phyloP scores from a whole-genome alignment of 2,113 vertebrate genomes.

The Podarcis cretensis region DNA sequence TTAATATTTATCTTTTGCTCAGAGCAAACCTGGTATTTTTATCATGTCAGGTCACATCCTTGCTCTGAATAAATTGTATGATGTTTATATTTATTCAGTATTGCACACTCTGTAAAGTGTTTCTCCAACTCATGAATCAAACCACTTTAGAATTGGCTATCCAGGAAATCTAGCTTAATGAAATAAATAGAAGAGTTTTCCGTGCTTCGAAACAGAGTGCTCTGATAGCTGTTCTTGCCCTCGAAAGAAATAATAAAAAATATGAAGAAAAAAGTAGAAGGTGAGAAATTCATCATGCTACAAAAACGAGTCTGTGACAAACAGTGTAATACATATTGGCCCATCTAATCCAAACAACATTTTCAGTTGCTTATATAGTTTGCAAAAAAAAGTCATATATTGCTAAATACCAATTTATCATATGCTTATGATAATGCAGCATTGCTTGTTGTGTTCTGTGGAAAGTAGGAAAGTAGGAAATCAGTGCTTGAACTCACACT shows the following conservation, averaged over 20 bases:
- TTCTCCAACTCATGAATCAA: background rate
- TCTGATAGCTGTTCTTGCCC: background rate
- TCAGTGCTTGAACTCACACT: background rate
- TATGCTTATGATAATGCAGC: background rate
- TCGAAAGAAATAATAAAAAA: background rate
- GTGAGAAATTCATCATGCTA: background rate
- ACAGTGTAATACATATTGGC: background rate
- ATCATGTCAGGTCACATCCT: slow-evolving; percentile 22
- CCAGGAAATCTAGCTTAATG: background rate
- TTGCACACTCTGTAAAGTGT: background rate
- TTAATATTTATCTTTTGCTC: slow-evolving; percentile 32
- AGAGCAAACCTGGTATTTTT: slow-evolving; percentile 20
- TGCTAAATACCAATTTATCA: background rate
- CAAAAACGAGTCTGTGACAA: slow-evolving; percentile 3
- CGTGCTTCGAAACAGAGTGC: slow-evolving; percentile 20
- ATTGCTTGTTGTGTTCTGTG: background rate
- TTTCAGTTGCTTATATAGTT: background rate
- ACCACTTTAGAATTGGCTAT: slow-evolving; percentile 11
- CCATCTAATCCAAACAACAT: background rate
- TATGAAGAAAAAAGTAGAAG: background rate
- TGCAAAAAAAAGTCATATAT: background rate
- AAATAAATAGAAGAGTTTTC: background rate
- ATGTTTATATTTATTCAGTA: slow-evolving; percentile 33
- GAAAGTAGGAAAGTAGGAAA: background rate
- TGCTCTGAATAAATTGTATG: background rate